Base-by-base conservation (phyloP, 2,113 vertebrate genomes). In the Eulemur rufifrons region DNA sequence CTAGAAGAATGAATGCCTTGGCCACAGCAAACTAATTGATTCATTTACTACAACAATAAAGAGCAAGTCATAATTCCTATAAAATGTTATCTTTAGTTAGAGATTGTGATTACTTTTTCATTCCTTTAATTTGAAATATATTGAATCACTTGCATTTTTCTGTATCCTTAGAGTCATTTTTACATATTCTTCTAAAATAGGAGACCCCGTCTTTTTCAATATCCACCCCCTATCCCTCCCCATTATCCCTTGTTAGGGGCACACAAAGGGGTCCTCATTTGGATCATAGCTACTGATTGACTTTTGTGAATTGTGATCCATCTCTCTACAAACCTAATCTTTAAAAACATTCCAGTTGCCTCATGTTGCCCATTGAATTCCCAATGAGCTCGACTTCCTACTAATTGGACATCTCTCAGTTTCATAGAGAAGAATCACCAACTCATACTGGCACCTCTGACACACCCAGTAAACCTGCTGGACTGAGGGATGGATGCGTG, bases 211-310 rank as follows among this genome's bases (percentile, higher is more conserved):
- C 25, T 91, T 86, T 77, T 68, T 50, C 52, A 32, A 32, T 45
- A 50, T 42, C 6, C 15, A 8, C 29, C 14, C 12, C 0, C 5
- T 6, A 15, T 54, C 29, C 29, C 3, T 13, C n/a, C 6, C 12
- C 9, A 2, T n/a, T 27, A 14, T 63, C 39, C 29, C 64, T 50
- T 37, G 32, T 23, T 3, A 20, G 56, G 25, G 52, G 15, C 27
- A 21, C 50, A 50, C 23, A 32, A 78, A 68, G 12, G 23, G 23
- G 5, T 7, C 20, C 21, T 59, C 23, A 34, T 18, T n/a, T 6
- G 39, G 81, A 54, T 71, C 10, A 74, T 1, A 50, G n/a, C 32
- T 96, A 86, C 15, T 20, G n/a, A 81, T 39, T 39, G 66, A 63
- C 50, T 84, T 2, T 27, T 90, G 37, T 59, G 34, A 32, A 25